A percentile compares a stretch with the other conserved stretches of the same genome.
phyloP scores from a whole-genome alignment of 2,888 invertebrate genomes.

The Pristionchus arcanus region DNA sequence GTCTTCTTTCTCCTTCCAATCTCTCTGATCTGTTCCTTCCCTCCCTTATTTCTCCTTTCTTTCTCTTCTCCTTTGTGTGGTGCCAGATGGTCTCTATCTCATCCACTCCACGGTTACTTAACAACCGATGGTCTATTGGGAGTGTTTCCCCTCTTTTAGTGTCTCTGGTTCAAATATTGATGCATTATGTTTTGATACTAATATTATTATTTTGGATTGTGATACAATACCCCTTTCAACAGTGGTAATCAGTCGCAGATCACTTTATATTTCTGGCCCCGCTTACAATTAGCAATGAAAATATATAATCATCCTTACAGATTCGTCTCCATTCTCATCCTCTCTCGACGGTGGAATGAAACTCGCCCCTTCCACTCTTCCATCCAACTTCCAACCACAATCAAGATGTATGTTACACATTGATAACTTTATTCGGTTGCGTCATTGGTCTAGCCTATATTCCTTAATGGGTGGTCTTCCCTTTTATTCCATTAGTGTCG shows the following conservation, averaged over 20 bases:
- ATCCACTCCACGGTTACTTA: not conserved
- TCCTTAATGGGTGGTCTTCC: not conserved
- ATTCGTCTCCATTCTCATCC: conserved; percentile 33
- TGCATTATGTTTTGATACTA: no score
- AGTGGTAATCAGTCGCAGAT: no score
- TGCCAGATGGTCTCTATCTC: conserved; percentile 1
- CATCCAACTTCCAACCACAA: conserved; percentile 48
- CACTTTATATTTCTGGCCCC: not conserved
- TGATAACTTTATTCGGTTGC: not conserved
- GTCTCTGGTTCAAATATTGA: not conserved
- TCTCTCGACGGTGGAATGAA: conserved; percentile 43
- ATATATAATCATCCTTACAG: not conserved
- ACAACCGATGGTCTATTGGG: not conserved
- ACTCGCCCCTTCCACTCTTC: conserved; percentile 26
- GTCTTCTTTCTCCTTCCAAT: not conserved
- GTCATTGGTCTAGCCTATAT: not conserved
- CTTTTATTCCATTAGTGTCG: not conserved
- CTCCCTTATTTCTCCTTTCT: not conserved
- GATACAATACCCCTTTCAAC: no score
- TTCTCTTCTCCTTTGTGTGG: conserved; percentile 22
- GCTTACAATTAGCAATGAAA: not conserved
- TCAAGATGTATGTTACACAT: not conserved
- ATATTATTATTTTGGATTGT: no score
- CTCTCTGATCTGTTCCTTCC: conserved; percentile 5
- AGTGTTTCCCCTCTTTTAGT: not conserved